Evolutionary conservation across 2,888 invertebrate genomes (phyloP), one percentile per base, ranked within the genome.

Genomic region (Volucella zonaria): DNA sequence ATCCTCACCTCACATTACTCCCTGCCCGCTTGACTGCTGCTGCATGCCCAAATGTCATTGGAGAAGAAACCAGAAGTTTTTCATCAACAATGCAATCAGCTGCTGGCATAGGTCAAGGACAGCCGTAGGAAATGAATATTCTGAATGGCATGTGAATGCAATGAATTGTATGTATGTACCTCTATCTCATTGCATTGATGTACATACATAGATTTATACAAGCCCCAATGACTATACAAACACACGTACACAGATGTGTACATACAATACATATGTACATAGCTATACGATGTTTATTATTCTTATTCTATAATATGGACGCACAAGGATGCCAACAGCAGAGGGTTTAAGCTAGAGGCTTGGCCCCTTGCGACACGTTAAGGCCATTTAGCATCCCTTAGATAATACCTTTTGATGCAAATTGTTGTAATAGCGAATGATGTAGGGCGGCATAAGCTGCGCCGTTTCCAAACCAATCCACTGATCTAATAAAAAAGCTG

Each of bases 381-480:
- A 81, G 71, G 73, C 47, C 67, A 38, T 58, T 18, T 59, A 56
- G 42, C 75, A 61, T 61, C 15, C 14, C 42, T 62, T 79, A 51
- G 67, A 51, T 54, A 45, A 88, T 90, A 91, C 91, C 91, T 91
- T 90, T 79, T 89, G 89, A 87, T 91, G 91, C 52, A 90, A 87
- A 88, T 93, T 93, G 89, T 94, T 93, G 90, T 95, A 95, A 91
- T 95, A 95, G 90, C 94, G 94, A 91, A 94, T 94, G 89, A 95
- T 94, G 89, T 95, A 94, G 2, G 93, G 93, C 11, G 95, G 95
- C 89, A 95, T 90, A 9, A 93, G 92, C 52, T 93, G 92, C 87
- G 93, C 93, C 64, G 95, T 95, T 90, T 95, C 95, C 90, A 94
- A 94, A 66, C 95, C 95, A 89, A 95, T 94, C 95, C 95, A 95